phyloP scores from a whole-genome alignment of 2,888 invertebrate species.

The Dolichopus griseipennis region DNA sequence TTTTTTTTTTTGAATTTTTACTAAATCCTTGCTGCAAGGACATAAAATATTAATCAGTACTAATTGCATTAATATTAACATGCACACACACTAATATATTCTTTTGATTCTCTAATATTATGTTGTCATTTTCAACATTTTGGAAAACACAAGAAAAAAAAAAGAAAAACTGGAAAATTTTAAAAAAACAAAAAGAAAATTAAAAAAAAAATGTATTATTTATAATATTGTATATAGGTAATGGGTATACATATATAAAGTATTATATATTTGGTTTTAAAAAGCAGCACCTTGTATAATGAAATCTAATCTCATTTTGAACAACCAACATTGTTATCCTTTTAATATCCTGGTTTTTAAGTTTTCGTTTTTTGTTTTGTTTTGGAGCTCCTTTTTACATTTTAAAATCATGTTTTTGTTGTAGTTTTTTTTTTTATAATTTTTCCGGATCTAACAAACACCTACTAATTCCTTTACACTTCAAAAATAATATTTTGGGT shows the following conservation, averaged over 20 bases:
- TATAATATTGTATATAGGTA: too few species aligned
- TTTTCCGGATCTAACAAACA: not conserved
- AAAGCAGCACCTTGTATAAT: not conserved
- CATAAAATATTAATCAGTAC: not conserved
- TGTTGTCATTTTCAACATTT: too few species aligned
- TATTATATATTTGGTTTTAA: not conserved
- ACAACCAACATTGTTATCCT: not conserved
- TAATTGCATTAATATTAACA: not conserved
- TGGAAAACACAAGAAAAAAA: too few species aligned
- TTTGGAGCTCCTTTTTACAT: too few species aligned
- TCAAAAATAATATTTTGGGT: not conserved
- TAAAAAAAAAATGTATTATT: not conserved
- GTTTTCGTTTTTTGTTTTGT: too few species aligned
- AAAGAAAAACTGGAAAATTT: not conserved
- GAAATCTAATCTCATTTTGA: not conserved
- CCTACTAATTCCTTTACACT: slow-evolving; percentile 3
- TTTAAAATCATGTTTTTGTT: not conserved
- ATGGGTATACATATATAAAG: too few species aligned
- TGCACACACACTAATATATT: too few species aligned
- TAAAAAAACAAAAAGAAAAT: not conserved
- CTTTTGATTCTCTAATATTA: too few species aligned
- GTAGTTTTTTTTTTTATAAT: not conserved
- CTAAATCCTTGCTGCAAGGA: not conserved
- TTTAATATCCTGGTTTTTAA: not conserved
- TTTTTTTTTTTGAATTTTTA: too few species aligned